Evolutionary conservation across 2,113 vertebrate genomes (phyloP).

Genomic region (Macquaria ambigua): DNA sequence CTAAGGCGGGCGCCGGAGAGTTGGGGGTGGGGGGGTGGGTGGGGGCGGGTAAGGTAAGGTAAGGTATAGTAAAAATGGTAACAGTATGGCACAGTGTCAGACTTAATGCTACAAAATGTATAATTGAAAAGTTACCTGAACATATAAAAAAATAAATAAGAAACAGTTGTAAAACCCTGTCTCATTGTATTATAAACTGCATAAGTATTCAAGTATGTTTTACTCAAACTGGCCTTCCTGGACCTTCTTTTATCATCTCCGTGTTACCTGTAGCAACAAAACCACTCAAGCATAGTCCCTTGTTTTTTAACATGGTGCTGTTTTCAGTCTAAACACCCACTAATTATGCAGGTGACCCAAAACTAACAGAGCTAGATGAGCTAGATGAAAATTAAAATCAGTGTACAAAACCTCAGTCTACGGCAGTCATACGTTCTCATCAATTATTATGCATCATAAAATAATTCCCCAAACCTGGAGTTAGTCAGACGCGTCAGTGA

Average conservation of each 20-base stretch:
- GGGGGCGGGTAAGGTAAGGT: no score
- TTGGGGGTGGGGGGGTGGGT: no score
- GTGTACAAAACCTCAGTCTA: not conserved
- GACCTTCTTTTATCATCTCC: not conserved
- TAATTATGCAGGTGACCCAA: slow-evolving; percentile 16
- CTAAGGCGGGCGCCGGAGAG: no score
- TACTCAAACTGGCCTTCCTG: not conserved
- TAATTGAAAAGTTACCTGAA: no score
- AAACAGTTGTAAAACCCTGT: not conserved
- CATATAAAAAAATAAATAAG: no score
- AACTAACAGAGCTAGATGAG: not conserved
- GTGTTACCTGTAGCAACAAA: not conserved
- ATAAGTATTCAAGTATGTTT: not conserved
- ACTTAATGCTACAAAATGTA: no score
- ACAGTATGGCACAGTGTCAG: no score
- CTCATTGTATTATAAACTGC: not conserved
- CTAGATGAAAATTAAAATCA: slow-evolving; percentile 29
- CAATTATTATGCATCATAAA: slow-evolving; percentile 32
- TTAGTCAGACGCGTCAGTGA: slow-evolving; percentile 6
- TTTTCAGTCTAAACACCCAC: not conserved
- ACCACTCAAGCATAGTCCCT: not conserved
- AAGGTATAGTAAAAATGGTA: no score
- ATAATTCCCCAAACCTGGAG: slow-evolving; percentile 37
- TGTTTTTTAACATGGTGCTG: not conserved
- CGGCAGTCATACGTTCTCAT: not conserved